Evolutionary conservation across 2,797 vertebrate species (phyloP), one percentile per base, ranked within the genome.

Genomic region (Orestias chungarensis): DNA sequence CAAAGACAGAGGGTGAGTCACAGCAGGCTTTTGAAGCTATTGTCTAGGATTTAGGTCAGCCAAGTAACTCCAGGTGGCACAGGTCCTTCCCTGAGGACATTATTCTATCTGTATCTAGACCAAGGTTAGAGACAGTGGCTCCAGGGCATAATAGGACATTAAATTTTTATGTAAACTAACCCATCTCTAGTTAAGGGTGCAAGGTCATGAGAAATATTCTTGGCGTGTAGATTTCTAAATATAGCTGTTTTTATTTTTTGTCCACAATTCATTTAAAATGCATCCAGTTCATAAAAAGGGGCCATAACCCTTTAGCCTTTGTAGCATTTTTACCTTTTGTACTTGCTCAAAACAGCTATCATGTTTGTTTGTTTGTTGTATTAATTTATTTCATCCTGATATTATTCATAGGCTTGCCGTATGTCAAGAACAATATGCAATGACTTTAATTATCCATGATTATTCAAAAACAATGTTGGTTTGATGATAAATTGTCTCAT

Each of bases 81-180:
- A 64, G 86, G 84, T 87, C 82, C 82, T 87, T 89, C 88, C 88
- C 84, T 5, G 59, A 89, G 87, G 91, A 91, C 82, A 75, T 35
- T 15, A 69, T 64, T 75, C 78, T 75, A 88, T 80, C 80, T 85
- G 86, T 88, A 89, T 89, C 90, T 90, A 87, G 88, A 90, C 90
- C 92, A 91, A 93, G 92, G 93, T 93, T 82, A 90, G 88, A 81
- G 82, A 83, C 85, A 83, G 64, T 74, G 74, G 81, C 89, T 88
- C 82, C 62, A 52, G 75, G 74, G 73, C 81, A 88, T 84, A 85
- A 81, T 81, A 88, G 91, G 66, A 89, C 87, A 89, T 87, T 91
- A 80, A 91, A 88, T 93, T 93, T 93, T 93, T 92, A 93, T 91
- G 89, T 91, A 93, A 93, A 93, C 89, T 84, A 91, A 92, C 82